A percentile compares a stretch with the other conserved stretches of the same genome.
Conservation (phyloP, 1,140 invertebrate genomes). For the Lethocerus indicus region DNA sequence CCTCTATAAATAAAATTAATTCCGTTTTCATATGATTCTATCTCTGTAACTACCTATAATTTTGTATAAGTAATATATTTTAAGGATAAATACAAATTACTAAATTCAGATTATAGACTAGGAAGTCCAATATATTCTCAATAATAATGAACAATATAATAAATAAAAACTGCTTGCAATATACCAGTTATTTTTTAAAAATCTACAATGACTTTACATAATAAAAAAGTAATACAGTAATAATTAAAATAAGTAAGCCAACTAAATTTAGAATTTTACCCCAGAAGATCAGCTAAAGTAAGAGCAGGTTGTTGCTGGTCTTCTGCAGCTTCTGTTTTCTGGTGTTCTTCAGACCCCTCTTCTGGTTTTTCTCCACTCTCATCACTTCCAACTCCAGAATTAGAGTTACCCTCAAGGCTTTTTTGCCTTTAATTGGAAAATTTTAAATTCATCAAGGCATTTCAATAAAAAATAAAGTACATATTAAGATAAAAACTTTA, state of each 20-base stretch:
- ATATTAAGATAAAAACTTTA: neutral
- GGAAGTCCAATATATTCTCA: too few species aligned
- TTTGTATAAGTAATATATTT: too few species aligned
- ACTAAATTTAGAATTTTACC: conserved; percentile 30
- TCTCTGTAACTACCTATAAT: too few species aligned
- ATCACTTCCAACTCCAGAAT: conserved; percentile 30
- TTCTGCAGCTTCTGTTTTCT: conserved; percentile 26
- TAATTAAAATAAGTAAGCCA: neutral
- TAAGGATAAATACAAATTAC: too few species aligned
- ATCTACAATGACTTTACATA: neutral
- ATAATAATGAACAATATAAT: neutral
- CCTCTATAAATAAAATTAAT: conserved; percentile 28
- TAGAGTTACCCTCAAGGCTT: conserved; percentile 32
- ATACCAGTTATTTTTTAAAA: neutral
- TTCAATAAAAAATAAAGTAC: neutral
- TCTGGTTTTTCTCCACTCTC: conserved; percentile 21
- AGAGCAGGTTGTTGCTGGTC: conserved; percentile 33
- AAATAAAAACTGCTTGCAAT: neutral
- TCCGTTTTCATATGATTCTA: too few species aligned
- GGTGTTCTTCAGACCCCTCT: conserved; percentile 32
- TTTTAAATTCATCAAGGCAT: neutral
- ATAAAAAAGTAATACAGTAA: neutral
- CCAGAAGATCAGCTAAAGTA: conserved; percentile 53
- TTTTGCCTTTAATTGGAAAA: too few species aligned
- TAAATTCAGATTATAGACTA: too few species aligned